Evolutionary conservation across 2,888 invertebrate genomes (phyloP), one percentile per base, ranked within the genome.

Genomic region (Empis livida): DNA sequence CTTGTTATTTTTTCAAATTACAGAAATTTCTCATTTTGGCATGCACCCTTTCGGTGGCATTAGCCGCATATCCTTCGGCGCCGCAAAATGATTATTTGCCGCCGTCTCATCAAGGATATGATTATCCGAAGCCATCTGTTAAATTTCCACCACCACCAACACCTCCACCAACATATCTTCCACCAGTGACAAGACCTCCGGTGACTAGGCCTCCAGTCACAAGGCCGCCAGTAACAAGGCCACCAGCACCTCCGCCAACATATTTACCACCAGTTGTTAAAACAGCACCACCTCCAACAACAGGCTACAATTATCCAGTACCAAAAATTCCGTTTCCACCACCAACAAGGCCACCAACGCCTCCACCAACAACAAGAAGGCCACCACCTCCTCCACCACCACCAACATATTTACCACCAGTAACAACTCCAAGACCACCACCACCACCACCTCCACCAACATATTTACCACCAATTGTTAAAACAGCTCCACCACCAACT

Each of bases 381-480:
- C 46, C 47, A 30, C 49, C 47, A 13, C 49, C 49, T 20, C 42
- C 42, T 42, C 46, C 45, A 1, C 42, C 49, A 11, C 51, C 54
- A 14, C 46, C 50, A 20, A 52, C 52, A 3, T 50, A n/a, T 56
- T 5, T 51, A 53, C 49, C 50, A 43, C 51, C 53, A 43, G n/a
- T 49, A 31, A 35, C 49, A 31, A 50, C 42, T 39, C 42, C 20
- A n/a, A 10, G 11, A 9, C 32, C 47, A 3, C 32, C 42, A 5
- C 58, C 58, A 4, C 23, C 35, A 17, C 56, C 56, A 38, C 51
- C 57, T 30, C 57, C 55, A 23, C 46, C 42, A 40, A 45, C 45
- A n/a, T 11, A 27, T 39, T 10, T 32, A 20, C 39, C 30, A 31
- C 15, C 31, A 4, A 40, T 49, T 35, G 45, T 43, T 30, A 40